phyloP scores from a whole-genome alignment of 2,113 vertebrate species.

The Hypomesus transpacificus region DNA sequence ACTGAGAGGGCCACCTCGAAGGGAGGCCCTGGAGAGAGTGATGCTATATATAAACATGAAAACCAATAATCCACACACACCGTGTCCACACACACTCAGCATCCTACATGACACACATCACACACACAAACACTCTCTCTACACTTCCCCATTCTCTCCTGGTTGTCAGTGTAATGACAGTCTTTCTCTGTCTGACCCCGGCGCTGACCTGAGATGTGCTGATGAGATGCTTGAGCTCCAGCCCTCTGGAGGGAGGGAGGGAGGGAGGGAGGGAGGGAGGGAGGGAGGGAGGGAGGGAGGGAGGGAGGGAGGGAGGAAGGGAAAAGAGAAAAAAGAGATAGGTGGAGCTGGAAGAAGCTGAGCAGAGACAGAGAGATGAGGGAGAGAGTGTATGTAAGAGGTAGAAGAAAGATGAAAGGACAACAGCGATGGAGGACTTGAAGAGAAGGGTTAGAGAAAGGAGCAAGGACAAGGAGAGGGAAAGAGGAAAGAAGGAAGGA shows the following conservation, averaged over 20 bases:
- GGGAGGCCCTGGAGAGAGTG: neutral
- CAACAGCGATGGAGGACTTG: too few species aligned
- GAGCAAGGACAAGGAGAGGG: neutral
- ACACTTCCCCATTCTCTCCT: neutral
- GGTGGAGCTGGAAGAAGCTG: too few species aligned
- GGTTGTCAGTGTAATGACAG: slow-evolving; percentile 33
- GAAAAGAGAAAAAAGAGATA: neutral
- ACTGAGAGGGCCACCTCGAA: neutral
- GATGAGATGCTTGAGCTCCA: slow-evolving; percentile 55
- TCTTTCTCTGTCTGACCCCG: slow-evolving; percentile 27
- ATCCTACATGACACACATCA: slow-evolving; percentile 13
- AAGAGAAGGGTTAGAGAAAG: too few species aligned
- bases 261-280: slow-evolving; percentile 30
- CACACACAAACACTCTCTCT: slow-evolving; percentile 26
- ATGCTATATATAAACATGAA: neutral
- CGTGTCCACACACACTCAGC: slow-evolving; percentile 17
- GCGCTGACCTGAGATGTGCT: slow-evolving; percentile 55
- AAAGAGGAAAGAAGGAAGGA: neutral
- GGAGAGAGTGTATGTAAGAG: too few species aligned
- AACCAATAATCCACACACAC: slow-evolving; percentile 6
- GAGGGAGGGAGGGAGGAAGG: slow-evolving; percentile 25
- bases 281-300: slow-evolving; percentile 15
- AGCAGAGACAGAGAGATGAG: neutral
- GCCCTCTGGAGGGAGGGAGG: slow-evolving; percentile 35
- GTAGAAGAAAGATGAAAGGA: too few species aligned